Conservation (phyloP, 2,797 vertebrate species). For the Syngnathus acus region DNA sequence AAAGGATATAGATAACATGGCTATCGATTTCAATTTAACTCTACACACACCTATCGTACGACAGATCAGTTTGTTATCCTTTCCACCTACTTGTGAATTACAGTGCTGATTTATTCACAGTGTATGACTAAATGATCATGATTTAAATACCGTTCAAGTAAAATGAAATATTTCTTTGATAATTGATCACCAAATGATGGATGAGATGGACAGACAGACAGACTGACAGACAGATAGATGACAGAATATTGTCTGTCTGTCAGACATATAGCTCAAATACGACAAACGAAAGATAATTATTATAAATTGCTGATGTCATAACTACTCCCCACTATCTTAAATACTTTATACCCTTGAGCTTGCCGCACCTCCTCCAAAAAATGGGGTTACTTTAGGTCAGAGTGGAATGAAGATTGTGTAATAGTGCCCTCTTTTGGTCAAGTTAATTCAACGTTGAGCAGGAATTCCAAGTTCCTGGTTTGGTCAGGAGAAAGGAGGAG, state of each 20-base stretch:
- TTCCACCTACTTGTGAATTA: background rate
- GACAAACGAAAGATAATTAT: background rate
- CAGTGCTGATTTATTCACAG: background rate
- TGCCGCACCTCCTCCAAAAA: background rate
- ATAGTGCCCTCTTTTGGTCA: conserved; percentile 46
- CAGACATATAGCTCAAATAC: background rate
- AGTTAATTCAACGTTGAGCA: no score
- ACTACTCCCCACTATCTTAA: background rate
- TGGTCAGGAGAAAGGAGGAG: conserved; percentile 31
- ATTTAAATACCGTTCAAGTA: background rate
- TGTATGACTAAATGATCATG: no score
- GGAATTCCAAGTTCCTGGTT: conserved; percentile 1
- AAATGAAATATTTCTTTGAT: background rate
- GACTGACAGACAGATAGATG: no score
- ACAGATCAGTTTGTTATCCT: background rate
- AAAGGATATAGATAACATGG: background rate
- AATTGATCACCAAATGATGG: no score
- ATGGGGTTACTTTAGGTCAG: conserved; percentile 39
- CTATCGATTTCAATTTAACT: background rate
- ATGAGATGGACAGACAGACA: no score
- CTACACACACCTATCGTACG: background rate
- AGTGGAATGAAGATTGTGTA: conserved; percentile 12
- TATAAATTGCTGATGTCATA: background rate
- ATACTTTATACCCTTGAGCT: background rate
- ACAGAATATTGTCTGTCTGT: no score